These are phyloP conservation scores for Halcyon badia DNA, from an alignment of 2,797 vertebrate genomes.

Conservation along the genomic window DNA sequence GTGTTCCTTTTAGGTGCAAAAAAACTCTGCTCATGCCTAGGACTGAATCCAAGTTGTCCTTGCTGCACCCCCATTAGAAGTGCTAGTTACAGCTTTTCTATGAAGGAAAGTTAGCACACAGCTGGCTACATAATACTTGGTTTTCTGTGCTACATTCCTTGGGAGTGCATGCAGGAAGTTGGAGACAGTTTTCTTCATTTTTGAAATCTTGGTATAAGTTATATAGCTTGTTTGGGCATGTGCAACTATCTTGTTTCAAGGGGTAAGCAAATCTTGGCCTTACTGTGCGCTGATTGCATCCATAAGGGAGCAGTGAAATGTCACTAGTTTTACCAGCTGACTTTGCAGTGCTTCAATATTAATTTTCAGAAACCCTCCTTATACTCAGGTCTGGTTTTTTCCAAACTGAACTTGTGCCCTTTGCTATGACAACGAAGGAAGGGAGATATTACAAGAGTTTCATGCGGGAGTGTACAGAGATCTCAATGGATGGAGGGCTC, in stretches of 20 bases:
- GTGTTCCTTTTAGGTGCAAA: not conserved
- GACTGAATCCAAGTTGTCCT: not conserved
- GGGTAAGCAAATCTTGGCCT: not conserved
- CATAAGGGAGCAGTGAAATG: not conserved
- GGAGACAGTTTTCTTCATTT: not conserved
- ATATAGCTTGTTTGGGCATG: not conserved
- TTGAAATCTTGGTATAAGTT: not conserved
- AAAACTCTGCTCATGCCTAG: rapidly evolving
- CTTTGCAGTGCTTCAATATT: not conserved
- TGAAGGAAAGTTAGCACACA: not conserved
- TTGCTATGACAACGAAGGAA: not conserved
- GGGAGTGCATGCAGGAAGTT: not conserved
- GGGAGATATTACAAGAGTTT: not conserved
- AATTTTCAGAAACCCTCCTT: not conserved
- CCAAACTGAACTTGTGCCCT: not conserved
- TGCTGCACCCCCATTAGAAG: not conserved
- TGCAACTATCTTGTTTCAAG: not conserved
- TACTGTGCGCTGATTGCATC: rapidly evolving
- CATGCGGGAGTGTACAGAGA: not conserved
- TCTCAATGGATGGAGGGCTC: not conserved
- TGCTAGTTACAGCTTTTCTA: not conserved
- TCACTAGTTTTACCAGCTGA: not conserved
- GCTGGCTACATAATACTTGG: rapidly evolving
- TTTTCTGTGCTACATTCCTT: not conserved
- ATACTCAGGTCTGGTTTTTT: not conserved